Evolutionary conservation across 2,113 vertebrate genomes (phyloP), one percentile per base, ranked within the genome.

Genomic region (Saguinus imperator): DNA sequence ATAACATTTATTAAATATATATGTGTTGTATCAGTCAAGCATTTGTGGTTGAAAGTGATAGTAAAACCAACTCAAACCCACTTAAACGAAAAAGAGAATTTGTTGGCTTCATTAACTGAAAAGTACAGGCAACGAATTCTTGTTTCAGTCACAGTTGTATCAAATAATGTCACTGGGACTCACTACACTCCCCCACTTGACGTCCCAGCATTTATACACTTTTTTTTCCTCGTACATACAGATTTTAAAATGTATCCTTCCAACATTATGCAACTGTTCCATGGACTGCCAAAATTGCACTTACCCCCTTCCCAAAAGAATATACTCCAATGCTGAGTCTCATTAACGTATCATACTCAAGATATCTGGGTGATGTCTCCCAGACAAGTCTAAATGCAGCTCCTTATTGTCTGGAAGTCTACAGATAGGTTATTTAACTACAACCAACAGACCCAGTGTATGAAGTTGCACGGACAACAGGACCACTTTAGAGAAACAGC

Each of bases 191-290:
- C 32, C 83, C 5, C 2, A 32, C 35, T 72, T 89, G 43, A 93
- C 10, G 75, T 68, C 6, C 25, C 52, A 72, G 73, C 29, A 95
- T 50, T 48, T 82, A 76, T 43, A 87, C 5, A 61, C 40, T 25
- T 79, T 83, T 84, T 76, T 79, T 83, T 84, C 76, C 81, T 25
- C 52, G 58, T 20, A 94, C 27, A 27, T 55, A 61, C 35, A 6
- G 1, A 73, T 92, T 76, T 70, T 10, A 50, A 96, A 89, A 70
- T 79, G 75, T 43, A 75, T 70, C 40, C 48, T 81, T 12, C 68
- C 48, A 94, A 75, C n/a, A 89, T 86, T 86, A 70, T 37, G 25
- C 80, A 86, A 76, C 89, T 92, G 57, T 92, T 58, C 57, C 11
- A 75, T 45, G 61, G 35, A 45, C 77, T 85, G 45, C 21, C 37